Conservation (phyloP, 2,888 invertebrate species). For the Geotrupes spiniger region DNA sequence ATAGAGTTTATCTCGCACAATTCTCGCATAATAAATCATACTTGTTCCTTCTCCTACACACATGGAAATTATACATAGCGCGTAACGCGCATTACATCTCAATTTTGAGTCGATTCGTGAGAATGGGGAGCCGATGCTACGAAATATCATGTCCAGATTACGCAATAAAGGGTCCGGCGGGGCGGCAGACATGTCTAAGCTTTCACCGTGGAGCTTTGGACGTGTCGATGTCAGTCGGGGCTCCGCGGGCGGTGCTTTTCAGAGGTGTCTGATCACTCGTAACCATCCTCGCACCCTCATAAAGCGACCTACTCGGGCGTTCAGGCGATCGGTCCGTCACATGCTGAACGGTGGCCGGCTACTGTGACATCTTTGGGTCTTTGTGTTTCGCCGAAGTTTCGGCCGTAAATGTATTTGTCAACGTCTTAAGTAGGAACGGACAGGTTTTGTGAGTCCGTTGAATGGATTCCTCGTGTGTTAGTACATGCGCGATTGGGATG, state of each 20-base stretch:
- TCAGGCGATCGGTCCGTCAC: slow-evolving; percentile 4
- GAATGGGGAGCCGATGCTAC: not conserved
- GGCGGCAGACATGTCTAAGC: slow-evolving; percentile 37
- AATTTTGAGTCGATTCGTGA: too few species aligned
- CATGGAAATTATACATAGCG: too few species aligned
- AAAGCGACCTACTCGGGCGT: not conserved
- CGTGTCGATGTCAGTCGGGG: slow-evolving; percentile 44
- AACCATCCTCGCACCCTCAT: slow-evolving; percentile 33
- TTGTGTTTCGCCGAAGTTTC: slow-evolving; percentile 9
- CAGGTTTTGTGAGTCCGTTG: too few species aligned
- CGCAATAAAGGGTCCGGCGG: not conserved
- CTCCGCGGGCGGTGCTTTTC: slow-evolving; percentile 44
- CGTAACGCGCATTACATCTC: too few species aligned
- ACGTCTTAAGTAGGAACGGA: slow-evolving; percentile 10
- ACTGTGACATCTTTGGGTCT: slow-evolving; percentile 16
- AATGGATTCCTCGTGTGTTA: too few species aligned
- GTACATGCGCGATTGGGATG: too few species aligned
- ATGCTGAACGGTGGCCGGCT: slow-evolving; percentile 11
- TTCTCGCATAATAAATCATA: too few species aligned
- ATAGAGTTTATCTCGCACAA: too few species aligned
- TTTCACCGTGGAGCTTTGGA: slow-evolving; percentile 42
- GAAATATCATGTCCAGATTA: slow-evolving; percentile 7
- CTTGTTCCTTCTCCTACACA: too few species aligned
- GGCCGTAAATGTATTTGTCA: slow-evolving; percentile 15
- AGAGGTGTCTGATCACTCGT: slow-evolving; percentile 48